Evolutionary conservation across 2,888 invertebrate genomes (phyloP).

Genomic region (Acanthosepion esculentum): DNA sequence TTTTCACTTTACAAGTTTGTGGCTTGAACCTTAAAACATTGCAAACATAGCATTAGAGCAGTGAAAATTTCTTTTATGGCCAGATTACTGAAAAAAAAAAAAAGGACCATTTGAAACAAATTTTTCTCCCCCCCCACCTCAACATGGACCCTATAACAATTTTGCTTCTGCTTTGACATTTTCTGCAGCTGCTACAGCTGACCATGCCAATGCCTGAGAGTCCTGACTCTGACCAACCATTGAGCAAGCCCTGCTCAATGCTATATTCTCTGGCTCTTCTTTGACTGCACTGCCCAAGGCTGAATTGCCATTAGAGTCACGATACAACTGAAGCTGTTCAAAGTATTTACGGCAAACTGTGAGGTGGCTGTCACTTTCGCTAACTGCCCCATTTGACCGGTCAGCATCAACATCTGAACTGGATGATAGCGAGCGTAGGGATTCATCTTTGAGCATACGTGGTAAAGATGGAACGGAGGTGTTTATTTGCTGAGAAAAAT

Average conservation of each 20-base stretch:
- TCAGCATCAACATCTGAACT: neutral
- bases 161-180: neutral
- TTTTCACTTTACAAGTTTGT: neutral
- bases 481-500: neutral
- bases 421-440: neutral
- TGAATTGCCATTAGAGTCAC: slow-evolving; percentile 2
- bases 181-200: neutral
- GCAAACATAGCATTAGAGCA: neutral
- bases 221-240: neutral
- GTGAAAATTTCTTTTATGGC: neutral
- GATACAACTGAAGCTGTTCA: neutral
- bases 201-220: neutral
- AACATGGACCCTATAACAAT: neutral
- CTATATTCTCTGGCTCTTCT: neutral
- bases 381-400: neutral
- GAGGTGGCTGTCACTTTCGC: slow-evolving; percentile 1
- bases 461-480: neutral
- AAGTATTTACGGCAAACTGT: neutral
- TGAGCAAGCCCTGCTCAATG: neutral
- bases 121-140: no score
- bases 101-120: neutral
- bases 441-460: neutral
- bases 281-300: neutral
- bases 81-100: neutral
- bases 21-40: neutral